phyloP scores from a whole-genome alignment of 2,797 vertebrate genomes.

The Xenentodon cancila region DNA sequence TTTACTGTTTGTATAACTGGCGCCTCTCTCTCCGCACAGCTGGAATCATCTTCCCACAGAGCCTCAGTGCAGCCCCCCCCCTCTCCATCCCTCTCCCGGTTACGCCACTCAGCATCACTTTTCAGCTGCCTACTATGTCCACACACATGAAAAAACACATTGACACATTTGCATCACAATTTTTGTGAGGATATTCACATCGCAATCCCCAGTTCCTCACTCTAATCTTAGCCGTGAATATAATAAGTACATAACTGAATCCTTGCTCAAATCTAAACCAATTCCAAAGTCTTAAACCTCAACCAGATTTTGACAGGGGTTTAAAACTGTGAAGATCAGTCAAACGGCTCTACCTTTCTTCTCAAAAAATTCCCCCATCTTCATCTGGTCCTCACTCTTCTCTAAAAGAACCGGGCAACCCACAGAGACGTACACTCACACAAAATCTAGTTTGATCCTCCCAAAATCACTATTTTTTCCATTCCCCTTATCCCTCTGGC shows the following conservation, averaged over 20 bases:
- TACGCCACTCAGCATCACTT: constrained; percentile 49
- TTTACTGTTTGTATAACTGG: constrained; percentile 65
- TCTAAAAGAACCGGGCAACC: background rate
- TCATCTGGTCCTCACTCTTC: background rate
- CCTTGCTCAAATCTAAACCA: no score
- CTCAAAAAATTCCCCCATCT: background rate
- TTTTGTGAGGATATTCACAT: background rate
- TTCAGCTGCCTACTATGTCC: constrained; percentile 18
- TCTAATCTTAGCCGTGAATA: background rate
- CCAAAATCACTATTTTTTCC: background rate
- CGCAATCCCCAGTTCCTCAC: background rate
- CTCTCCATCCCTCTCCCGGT: constrained; percentile 26
- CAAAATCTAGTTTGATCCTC: constrained; percentile 23
- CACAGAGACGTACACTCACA: background rate
- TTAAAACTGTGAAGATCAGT: background rate
- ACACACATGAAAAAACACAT: background rate
- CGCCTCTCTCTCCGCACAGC: constrained; percentile 82
- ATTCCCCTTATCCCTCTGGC: constrained; percentile 9
- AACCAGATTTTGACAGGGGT: no score
- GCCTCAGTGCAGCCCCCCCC: constrained; percentile 31
- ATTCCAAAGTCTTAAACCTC: no score
- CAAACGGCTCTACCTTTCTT: background rate
- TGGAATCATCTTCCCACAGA: constrained; percentile 76
- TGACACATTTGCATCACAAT: background rate
- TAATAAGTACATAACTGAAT: no score